Evolutionary conservation across 92 coral and sea anemone species (phyloP), one percentile per base, ranked within the genome.

Genomic region (Siderastrea siderea): DNA sequence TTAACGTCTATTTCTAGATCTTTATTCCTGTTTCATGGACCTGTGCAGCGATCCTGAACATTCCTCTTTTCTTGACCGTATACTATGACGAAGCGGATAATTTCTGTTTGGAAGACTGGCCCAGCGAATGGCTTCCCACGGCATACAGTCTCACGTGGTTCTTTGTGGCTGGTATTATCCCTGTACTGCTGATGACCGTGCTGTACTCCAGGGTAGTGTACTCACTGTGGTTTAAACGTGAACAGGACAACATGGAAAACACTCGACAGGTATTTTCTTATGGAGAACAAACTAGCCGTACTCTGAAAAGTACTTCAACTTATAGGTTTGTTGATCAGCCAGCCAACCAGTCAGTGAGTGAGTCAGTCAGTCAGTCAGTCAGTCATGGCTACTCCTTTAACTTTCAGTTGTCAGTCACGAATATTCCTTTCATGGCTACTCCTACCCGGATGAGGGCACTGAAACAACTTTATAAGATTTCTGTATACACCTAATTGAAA

Each of bases 81-180:
- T 79, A 49, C 60, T 79, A 64, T 47, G 38, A 46, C 16, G 26
- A 79, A 79, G 83, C 19, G 5, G 60, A 63, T n/a, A 38, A 79
- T 6, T 79, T 65, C 19, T 79, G 83, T 26, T 3, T 47, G 59
- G 83, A 79, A 11, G 19, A 63, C 61, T 79, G 83, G 83, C 83
- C 83, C 0, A 46, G 50, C 4, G 17, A 65, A 47, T 79, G 83
- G 83, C 48, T 64, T n/a, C 47, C 83, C 15, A 79, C 47, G 26
- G 74, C 83, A 47, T 79, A 63, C 19, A 79, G 83, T 48, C 10
- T 79, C n/a, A 52, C 73, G 9, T 79, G 83, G 83, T 63, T 79
- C 26, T 6, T 79, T 4, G 6, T 79, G 2, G 59, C 50, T 50
- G 83, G 83, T 19, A 51, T 26, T 46, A 1, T 64, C 26, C 83